Conservation (phyloP, 2,888 invertebrate genomes). For the Clunio marinus region DNA sequence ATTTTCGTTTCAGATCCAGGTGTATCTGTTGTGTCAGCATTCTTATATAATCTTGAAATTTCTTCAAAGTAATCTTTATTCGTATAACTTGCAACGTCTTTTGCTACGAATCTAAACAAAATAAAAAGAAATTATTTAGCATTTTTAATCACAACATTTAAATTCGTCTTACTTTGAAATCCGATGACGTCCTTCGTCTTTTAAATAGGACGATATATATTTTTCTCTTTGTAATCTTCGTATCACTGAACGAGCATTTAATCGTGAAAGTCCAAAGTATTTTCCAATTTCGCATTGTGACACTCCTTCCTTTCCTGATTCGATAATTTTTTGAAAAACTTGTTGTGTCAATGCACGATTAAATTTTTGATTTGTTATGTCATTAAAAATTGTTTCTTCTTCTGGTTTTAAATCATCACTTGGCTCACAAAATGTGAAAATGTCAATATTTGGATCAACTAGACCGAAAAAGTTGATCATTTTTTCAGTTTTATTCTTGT, state of each 20-base stretch:
- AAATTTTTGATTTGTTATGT: background rate
- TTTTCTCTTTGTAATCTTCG: constrained; percentile 51
- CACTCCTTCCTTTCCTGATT: constrained; percentile 54
- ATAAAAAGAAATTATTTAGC: background rate
- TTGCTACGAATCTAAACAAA: constrained; percentile 7
- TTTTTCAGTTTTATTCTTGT: constrained; percentile 53
- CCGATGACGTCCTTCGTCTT: constrained; percentile 57
- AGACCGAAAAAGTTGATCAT: constrained; percentile 55
- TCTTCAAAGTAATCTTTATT: background rate
- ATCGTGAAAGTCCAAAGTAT: constrained; percentile 50
- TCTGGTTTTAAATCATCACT: constrained; percentile 52
- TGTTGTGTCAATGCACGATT: constrained; percentile 52
- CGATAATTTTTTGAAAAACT: constrained; percentile 53
- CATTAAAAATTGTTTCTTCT: constrained; percentile 46
- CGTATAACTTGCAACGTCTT: background rate
- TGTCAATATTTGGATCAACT: constrained; percentile 55
- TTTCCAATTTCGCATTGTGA: constrained; percentile 51
- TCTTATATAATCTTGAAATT: too few species aligned
- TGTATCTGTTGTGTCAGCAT: too few species aligned
- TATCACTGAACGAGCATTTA: constrained; percentile 52
- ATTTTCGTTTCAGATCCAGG: too few species aligned
- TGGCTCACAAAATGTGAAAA: constrained; percentile 53
- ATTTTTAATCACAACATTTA: constrained; percentile 43
- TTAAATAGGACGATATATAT: constrained; percentile 53
- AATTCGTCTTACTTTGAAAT: constrained; percentile 50